Conservation (phyloP, 1,140 invertebrate genomes). For the Kradibia gibbosae region DNA sequence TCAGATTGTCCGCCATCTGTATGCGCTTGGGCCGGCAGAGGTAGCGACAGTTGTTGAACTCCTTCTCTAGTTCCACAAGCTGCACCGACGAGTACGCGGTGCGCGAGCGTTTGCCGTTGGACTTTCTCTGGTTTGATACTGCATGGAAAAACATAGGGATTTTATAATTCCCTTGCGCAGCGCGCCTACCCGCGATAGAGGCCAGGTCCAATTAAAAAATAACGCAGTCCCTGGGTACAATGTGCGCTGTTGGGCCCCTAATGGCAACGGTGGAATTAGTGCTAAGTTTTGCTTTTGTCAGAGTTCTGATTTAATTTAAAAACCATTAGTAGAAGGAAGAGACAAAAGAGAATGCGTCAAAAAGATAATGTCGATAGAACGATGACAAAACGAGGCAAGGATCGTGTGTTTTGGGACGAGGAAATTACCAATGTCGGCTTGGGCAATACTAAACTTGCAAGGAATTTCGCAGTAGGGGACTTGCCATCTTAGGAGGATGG, state of each 20-base stretch:
- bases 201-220: neutral
- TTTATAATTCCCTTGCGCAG: neutral
- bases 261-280: neutral
- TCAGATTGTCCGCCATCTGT: constrained; percentile 82
- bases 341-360: neutral
- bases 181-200: neutral
- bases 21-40: constrained; percentile 92
- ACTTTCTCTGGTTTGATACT: constrained; percentile 6
- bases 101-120: constrained; percentile 11
- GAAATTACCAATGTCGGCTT: constrained; percentile 24
- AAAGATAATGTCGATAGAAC: neutral
- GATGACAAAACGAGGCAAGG: constrained; percentile 28
- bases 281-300: too few species aligned
- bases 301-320: neutral
- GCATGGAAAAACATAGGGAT: neutral
- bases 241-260: neutral
- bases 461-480: constrained; percentile 54
- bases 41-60: constrained; percentile 85
- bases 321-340: neutral
- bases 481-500: constrained; percentile 53
- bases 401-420: neutral
- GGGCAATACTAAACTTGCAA: constrained; percentile 45
- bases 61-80: constrained; percentile 85
- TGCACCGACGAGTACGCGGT: constrained; percentile 83
- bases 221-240: neutral